Base-by-base conservation (phyloP, 2,797 vertebrate genomes). In the Notolabrus celidotus region DNA sequence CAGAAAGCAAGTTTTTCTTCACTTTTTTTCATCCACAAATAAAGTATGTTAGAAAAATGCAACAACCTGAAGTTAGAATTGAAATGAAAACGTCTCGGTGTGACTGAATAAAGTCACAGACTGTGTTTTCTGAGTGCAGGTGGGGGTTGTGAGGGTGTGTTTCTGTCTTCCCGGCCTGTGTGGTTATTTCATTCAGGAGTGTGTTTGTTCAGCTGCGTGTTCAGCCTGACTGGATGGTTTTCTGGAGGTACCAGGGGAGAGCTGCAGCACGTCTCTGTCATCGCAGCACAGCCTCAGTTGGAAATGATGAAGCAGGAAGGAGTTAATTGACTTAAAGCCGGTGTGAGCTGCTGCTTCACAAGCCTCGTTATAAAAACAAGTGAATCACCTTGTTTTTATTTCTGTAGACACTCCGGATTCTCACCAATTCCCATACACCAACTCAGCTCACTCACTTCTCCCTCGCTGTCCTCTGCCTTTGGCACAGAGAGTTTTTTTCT, bases 191-290 rank as follows among this genome's bases (percentile, higher is more conserved):
- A 80, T 89, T 85, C 82, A 87, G 41, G 29, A 64, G 67, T 59
- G 41, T 90, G 89, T 90, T 89, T 88, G 73, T 82, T 86, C 86
- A 90, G 89, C 87, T 91, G 88, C 41, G 57, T 51, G 77, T 52
- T 46, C 11, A 23, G 54, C 27, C 68, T 57, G 76, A 67, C 68
- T 69, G 58, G 15, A 67, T 67, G 79, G 79, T 76, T 59, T 79
- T 79, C 75, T 78, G 70, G 39, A 61, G 71, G 80, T 52, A 56
- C 71, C 10, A 10, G 25, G 46, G 42, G 50, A 72, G 67, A 58
- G 56, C 34, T 34, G 61, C 53, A n/a, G 62, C 61, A 36, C 23
- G 36, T 57, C 67, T 80, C 82, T 74, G 73, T 84, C 80, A 80
- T 78, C 57, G 17, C 74, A 17, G 43, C 22, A 9, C 46, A 36